Percentiles rank a stretch among this genome's conserved stretches.
Evolutionary conservation across 1,140 invertebrate genomes (phyloP).

Genomic region (Halesus radiatus): DNA sequence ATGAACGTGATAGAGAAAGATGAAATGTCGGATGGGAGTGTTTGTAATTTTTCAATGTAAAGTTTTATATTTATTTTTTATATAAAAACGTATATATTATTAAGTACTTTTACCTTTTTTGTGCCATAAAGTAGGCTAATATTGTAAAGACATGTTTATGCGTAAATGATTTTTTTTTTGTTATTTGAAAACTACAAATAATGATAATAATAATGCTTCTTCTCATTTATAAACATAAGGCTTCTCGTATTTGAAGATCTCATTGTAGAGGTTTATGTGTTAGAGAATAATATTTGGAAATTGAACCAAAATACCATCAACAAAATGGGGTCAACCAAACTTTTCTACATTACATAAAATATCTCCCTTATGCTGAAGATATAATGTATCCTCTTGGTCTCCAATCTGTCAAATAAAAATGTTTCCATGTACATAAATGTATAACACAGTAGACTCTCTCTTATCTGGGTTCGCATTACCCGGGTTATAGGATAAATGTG

Average conservation of each 20-base stretch:
- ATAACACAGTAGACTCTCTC: no score
- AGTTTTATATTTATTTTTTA: constrained; percentile 30
- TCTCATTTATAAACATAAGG: constrained; percentile 12
- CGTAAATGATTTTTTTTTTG: background rate
- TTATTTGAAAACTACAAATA: constrained; percentile 1
- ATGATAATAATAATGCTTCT: constrained; percentile 6
- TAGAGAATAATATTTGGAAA: no score
- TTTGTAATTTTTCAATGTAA: constrained; percentile 20
- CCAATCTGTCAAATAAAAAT: no score
- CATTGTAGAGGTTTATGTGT: constrained; percentile 3
- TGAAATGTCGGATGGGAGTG: background rate
- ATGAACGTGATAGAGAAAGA: background rate
- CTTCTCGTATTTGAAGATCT: constrained; percentile 13
- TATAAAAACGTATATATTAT: constrained; percentile 11
- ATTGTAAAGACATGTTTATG: constrained; percentile 13
- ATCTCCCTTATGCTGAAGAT: no score
- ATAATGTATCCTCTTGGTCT: no score
- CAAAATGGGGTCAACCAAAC: no score
- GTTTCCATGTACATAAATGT: no score
- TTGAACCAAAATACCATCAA: no score
- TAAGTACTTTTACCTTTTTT: constrained; percentile 21
- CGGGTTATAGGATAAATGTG: no score
- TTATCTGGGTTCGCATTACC: no score
- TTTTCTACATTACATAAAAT: no score
- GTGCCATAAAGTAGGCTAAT: constrained; percentile 30